Evolutionary conservation across 1,140 invertebrate species (phyloP).

Genomic region (Phortica variegata): DNA sequence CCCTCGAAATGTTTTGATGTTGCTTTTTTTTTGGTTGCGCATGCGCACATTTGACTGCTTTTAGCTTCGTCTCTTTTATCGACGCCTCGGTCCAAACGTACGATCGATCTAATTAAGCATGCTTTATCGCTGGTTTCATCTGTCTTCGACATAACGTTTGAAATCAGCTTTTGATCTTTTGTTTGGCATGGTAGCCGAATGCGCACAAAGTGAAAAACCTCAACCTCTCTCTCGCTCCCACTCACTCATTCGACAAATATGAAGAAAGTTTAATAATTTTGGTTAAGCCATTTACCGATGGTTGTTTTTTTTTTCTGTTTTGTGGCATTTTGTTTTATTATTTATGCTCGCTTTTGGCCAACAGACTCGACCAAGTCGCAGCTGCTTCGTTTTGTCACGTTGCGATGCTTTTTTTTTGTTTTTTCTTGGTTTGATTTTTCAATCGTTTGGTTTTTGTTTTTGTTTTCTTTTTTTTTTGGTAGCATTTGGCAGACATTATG

Average conservation of each 20-base stretch:
- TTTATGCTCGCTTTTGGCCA: background rate
- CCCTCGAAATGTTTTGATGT: too few relatives aligned
- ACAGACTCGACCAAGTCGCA: background rate
- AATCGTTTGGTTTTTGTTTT: background rate
- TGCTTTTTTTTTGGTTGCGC: too few relatives aligned
- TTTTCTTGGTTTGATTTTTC: background rate
- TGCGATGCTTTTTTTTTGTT: background rate
- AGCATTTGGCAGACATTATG: background rate
- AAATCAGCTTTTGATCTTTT: too few relatives aligned
- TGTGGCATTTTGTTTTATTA: background rate
- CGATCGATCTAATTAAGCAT: conserved; percentile 20
- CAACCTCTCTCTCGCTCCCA: too few relatives aligned
- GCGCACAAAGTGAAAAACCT: too few relatives aligned
- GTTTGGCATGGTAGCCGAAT: too few relatives aligned
- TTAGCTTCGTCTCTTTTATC: too few relatives aligned
- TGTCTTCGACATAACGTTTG: conserved; percentile 7
- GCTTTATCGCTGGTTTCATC: conserved; percentile 11
- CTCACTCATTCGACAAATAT: too few relatives aligned
- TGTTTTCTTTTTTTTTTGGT: background rate
- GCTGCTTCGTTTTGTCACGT: background rate
- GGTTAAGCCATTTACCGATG: background rate
- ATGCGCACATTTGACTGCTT: too few relatives aligned
- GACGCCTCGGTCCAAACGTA: too few relatives aligned
- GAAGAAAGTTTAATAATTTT: conserved; percentile 1
- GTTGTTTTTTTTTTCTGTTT: background rate